These are phyloP conservation scores for Acanthornis magna DNA, from an alignment of 2,797 vertebrate species.

Conservation along the genomic window DNA sequence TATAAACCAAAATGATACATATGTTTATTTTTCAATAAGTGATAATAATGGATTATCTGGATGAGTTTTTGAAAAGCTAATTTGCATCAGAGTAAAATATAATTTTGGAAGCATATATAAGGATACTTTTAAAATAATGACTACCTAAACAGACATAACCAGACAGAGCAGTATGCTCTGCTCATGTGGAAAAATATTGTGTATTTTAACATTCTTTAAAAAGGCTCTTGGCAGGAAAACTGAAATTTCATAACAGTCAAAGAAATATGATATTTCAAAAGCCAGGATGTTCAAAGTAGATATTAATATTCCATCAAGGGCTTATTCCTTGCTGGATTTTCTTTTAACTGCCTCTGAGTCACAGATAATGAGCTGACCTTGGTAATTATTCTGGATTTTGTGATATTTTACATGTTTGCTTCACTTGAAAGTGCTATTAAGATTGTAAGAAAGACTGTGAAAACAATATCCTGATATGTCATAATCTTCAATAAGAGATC, in stretches of 20 bases:
- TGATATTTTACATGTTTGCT: conserved; percentile 23
- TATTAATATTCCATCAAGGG: conserved; percentile 44
- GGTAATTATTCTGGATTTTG: conserved; percentile 46
- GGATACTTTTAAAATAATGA: neutral
- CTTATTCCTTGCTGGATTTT: conserved; percentile 18
- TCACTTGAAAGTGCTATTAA: conserved; percentile 18
- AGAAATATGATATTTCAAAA: conserved; percentile 14
- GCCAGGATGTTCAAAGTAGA: neutral
- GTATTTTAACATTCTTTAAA: neutral
- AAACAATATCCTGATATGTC: neutral
- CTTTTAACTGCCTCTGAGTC: conserved; percentile 41
- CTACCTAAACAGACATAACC: neutral
- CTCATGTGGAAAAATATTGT: neutral
- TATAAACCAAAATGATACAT: neutral
- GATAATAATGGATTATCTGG: neutral
- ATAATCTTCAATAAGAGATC: neutral
- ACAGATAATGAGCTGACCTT: conserved; percentile 56
- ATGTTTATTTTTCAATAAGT: neutral
- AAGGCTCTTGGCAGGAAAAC: neutral
- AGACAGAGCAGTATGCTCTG: neutral
- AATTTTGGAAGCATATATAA: neutral
- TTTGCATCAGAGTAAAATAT: neutral
- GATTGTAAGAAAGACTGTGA: neutral
- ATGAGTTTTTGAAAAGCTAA: neutral
- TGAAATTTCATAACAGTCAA: neutral